Conservation (phyloP, 2,797 vertebrate species). For the Artibeus jamaicensis region DNA sequence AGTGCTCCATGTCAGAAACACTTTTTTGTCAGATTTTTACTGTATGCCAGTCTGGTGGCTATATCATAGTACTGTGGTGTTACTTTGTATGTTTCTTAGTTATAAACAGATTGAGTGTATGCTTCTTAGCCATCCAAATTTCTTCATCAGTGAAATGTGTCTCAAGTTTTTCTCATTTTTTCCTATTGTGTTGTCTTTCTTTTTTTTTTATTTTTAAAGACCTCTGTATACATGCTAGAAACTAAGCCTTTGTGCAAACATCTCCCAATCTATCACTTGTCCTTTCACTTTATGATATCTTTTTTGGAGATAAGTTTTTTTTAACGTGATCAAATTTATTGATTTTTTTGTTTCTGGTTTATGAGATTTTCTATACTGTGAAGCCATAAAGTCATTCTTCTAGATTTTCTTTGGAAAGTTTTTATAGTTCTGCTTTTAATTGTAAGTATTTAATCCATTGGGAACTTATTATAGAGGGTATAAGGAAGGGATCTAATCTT, state of each 20-base stretch:
- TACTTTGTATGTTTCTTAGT: neutral
- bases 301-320: constrained; percentile 18
- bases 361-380: neutral
- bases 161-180: neutral
- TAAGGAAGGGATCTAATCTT: neutral
- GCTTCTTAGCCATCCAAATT: neutral
- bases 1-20: neutral
- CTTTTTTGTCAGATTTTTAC: neutral
- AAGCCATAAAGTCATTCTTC: neutral
- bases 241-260: neutral
- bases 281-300: neutral
- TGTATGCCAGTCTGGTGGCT: neutral
- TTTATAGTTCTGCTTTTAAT: neutral
- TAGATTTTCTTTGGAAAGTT: neutral
- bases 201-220: neutral
- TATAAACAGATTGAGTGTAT: neutral
- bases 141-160: neutral
- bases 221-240: neutral
- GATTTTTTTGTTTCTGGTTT: neutral
- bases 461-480: neutral
- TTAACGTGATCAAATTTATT: neutral
- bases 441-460: neutral
- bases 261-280: neutral
- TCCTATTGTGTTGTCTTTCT: neutral
- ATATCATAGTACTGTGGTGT: neutral